These are phyloP conservation scores for Paralichthys olivaceus DNA, from an alignment of 2,113 vertebrate genomes.

Conservation along the genomic window DNA sequence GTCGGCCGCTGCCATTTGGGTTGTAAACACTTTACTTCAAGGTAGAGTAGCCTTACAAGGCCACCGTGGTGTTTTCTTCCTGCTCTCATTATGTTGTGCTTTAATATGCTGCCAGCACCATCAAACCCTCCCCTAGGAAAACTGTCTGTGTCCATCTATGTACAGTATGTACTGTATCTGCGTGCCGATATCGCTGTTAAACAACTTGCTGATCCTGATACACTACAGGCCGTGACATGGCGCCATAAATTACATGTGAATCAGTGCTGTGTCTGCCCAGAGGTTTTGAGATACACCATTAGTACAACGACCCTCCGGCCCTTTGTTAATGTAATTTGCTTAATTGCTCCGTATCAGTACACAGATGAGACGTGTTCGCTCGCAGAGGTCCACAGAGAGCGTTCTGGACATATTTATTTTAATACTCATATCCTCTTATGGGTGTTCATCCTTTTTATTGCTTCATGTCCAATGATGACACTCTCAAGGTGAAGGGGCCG, in stretches of 20 bases:
- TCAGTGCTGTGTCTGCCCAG: conserved; percentile 71
- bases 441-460: conserved; percentile 54
- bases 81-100: conserved; percentile 19
- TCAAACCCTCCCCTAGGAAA: neutral
- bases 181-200: conserved; percentile 1
- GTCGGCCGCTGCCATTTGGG: conserved; percentile 45
- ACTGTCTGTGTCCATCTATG: conserved; percentile 4
- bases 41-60: conserved; percentile 53
- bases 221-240: conserved; percentile 51
- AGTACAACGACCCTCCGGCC: conserved; percentile 73
- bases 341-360: conserved; percentile 82
- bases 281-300: conserved; percentile 79
- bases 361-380: conserved; percentile 74
- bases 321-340: conserved; percentile 83
- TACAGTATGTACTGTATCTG: neutral
- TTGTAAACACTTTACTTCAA: conserved; percentile 58
- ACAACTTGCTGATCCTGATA: conserved; percentile 50
- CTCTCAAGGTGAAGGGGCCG: neutral
- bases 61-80: conserved; percentile 38
- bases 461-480: conserved; percentile 49
- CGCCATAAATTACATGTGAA: conserved; percentile 70
- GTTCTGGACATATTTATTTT: conserved; percentile 74
- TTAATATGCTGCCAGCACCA: conserved; percentile 22
- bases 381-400: conserved; percentile 64
- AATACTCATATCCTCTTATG: conserved; percentile 58